Evolutionary conservation across 2,797 vertebrate genomes (phyloP).

Genomic region (Philypnodon macrostomus): DNA sequence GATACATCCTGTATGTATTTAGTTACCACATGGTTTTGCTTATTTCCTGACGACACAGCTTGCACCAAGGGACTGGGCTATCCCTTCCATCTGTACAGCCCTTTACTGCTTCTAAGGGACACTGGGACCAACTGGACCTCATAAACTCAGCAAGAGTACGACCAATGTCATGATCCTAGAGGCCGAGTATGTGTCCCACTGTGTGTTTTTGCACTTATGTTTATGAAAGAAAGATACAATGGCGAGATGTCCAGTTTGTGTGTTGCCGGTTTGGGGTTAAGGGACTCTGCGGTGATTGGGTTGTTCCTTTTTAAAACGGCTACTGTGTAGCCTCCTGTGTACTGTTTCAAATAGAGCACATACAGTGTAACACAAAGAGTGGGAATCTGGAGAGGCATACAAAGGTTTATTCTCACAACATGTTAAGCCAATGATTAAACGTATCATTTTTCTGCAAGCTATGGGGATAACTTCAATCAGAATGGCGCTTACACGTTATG

Average conservation of each 20-base stretch:
- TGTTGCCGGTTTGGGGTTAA: slow-evolving; percentile 11
- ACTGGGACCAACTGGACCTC: slow-evolving; percentile 35
- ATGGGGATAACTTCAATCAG: neutral
- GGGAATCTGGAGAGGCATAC: slow-evolving; percentile 13
- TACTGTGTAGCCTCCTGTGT: slow-evolving; percentile 30
- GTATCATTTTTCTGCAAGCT: slow-evolving; percentile 3
- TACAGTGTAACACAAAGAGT: slow-evolving; percentile 21
- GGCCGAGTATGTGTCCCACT: slow-evolving; percentile 18
- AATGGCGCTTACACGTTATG: neutral
- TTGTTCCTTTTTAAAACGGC: slow-evolving; percentile 2
- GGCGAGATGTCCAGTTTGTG: slow-evolving; percentile 25
- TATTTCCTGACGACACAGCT: slow-evolving; percentile 16
- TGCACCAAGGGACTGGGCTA: slow-evolving; percentile 6
- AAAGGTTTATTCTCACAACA: slow-evolving; percentile 25
- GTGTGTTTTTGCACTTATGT: slow-evolving; percentile 6
- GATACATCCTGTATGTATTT: neutral
- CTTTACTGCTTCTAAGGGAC: slow-evolving; percentile 52
- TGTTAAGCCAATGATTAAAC: slow-evolving; percentile 1
- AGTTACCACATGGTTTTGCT: slow-evolving; percentile 50
- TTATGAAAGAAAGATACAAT: neutral
- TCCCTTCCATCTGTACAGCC: slow-evolving; percentile 52
- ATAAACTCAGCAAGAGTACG: slow-evolving; percentile 54
- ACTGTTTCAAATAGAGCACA: neutral
- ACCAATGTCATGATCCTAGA: slow-evolving; percentile 31
- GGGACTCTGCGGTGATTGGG: slow-evolving; percentile 10